These are phyloP conservation scores for Macrotis lagotis DNA, from an alignment of 2,113 vertebrate genomes.

Conservation along the genomic window DNA sequence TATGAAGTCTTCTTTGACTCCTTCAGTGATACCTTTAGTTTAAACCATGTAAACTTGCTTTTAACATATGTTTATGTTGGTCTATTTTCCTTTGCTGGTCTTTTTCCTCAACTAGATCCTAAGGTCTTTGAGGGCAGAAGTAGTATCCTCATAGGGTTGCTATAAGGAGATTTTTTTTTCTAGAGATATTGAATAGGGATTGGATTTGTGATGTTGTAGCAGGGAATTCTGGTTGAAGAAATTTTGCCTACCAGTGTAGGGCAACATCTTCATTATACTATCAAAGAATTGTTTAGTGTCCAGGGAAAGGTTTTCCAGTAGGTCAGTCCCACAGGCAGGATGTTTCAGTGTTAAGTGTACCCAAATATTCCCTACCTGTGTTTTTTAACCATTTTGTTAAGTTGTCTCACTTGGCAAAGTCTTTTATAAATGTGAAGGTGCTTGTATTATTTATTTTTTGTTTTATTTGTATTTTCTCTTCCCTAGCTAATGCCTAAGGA, in stretches of 20 bases:
- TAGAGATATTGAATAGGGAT: neutral
- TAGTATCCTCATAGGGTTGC: neutral
- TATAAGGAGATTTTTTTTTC: neutral
- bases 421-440: neutral
- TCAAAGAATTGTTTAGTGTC: neutral
- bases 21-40: neutral
- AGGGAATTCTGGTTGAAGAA: neutral
- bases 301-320: neutral
- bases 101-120: neutral
- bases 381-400: neutral
- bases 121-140: neutral
- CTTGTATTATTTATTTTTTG: neutral
- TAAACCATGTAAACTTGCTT: neutral
- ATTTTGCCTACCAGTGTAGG: neutral
- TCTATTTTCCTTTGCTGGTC: neutral
- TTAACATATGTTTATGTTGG: neutral
- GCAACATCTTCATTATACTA: neutral
- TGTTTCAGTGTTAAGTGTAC: neutral
- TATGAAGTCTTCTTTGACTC: neutral
- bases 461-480: neutral
- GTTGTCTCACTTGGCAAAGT: neutral
- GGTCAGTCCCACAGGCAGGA: neutral
- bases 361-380: neutral
- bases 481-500: neutral
- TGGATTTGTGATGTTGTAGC: neutral